These are phyloP conservation scores for Vipera latastei DNA, from an alignment of 2,797 vertebrate species.

Conservation along the genomic window DNA sequence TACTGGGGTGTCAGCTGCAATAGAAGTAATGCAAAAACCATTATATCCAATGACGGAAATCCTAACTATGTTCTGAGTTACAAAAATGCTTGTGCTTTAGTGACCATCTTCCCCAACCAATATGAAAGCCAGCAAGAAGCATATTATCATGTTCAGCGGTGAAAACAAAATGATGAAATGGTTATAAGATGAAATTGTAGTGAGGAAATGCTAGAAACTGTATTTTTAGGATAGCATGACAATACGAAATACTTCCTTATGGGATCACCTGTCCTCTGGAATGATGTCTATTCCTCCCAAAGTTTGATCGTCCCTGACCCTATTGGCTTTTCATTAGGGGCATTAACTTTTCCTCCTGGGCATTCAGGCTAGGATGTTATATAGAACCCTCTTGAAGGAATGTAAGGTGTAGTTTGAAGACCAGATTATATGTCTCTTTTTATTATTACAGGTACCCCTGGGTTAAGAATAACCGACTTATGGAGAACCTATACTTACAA, in stretches of 20 bases:
- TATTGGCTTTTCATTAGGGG: not conserved
- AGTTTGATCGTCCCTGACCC: not conserved
- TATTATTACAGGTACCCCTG: not conserved
- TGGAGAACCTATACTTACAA: not conserved
- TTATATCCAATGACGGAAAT: slow-evolving; percentile 7
- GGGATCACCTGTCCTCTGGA: not conserved
- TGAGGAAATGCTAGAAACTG: not conserved
- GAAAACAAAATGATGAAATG: not conserved
- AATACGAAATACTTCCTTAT: not conserved
- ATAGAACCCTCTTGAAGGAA: not conserved
- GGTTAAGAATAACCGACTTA: not conserved
- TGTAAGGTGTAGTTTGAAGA: not conserved
- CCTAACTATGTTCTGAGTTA: not conserved
- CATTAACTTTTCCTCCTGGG: not conserved
- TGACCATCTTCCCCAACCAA: not conserved
- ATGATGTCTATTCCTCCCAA: not conserved
- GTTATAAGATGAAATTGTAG: not conserved
- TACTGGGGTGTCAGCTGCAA: slow-evolving; percentile 12
- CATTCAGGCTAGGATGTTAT: not conserved
- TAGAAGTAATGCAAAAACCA: slow-evolving; percentile 35
- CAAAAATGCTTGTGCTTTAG: not conserved
- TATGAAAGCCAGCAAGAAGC: not conserved
- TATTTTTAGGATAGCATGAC: not conserved
- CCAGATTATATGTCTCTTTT: not conserved
- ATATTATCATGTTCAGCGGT: not conserved